Evolutionary conservation across 2,888 invertebrate genomes (phyloP).

Genomic region (Drosophila lutescens): DNA sequence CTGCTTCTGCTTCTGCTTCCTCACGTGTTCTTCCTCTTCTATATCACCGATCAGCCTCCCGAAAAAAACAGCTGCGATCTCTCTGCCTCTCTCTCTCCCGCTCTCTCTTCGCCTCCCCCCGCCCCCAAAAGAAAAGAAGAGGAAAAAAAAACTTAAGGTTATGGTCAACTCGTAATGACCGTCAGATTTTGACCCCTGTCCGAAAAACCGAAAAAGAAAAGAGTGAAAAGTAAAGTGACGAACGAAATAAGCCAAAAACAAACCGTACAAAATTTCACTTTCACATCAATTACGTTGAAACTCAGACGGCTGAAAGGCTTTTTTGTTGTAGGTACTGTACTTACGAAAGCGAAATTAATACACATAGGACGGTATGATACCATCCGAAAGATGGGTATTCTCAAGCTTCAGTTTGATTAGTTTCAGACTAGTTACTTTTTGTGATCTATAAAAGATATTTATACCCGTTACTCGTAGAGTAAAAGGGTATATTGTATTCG

Average conservation of each 20-base stretch:
- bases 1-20: constrained; percentile 3
- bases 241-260: constrained; percentile 28
- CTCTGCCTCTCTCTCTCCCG: constrained; percentile 7
- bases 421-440: too few relatives aligned
- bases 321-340: constrained; percentile 62
- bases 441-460: too few relatives aligned
- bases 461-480: too few relatives aligned
- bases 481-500: too few relatives aligned
- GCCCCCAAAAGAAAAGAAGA: background rate
- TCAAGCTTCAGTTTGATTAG: background rate
- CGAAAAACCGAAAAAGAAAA: constrained; percentile 23
- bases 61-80: constrained; percentile 47
- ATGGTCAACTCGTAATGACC: constrained; percentile 65
- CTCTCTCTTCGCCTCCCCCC: constrained; percentile 16
- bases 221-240: constrained; percentile 35
- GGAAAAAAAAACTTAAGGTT: constrained; percentile 62
- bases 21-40: constrained; percentile 32
- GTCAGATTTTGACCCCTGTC: constrained; percentile 30
- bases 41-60: constrained; percentile 17
- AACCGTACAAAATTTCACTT: constrained; percentile 68
- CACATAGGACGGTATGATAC: background rate
- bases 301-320: constrained; percentile 37
- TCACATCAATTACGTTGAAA: constrained; percentile 73
- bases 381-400: background rate
- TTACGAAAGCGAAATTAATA: constrained; percentile 40